Percentiles rank a stretch among this genome's conserved stretches.
These are phyloP conservation scores for Eulemur rufifrons DNA, from an alignment of 2,113 vertebrate genomes.

Conservation along the genomic window DNA sequence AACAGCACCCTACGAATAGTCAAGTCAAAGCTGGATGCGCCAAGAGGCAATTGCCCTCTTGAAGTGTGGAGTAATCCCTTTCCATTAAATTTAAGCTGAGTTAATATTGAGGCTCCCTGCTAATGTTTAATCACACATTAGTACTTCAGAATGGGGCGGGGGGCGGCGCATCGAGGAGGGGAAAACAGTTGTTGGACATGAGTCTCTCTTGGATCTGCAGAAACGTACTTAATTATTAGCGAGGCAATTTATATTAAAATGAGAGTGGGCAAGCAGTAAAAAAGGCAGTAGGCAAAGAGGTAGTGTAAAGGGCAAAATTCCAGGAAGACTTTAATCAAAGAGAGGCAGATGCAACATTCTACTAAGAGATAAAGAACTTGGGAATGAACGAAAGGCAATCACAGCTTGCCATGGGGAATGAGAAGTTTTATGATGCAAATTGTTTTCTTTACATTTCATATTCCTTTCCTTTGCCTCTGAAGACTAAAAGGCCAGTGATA, in stretches of 20 bases:
- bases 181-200: neutral
- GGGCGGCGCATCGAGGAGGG: neutral
- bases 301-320: neutral
- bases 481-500: neutral
- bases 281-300: neutral
- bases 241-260: conserved; percentile 64
- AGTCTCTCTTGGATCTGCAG: neutral
- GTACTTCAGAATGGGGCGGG: neutral
- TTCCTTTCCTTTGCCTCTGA: conserved; percentile 5
- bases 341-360: neutral
- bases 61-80: conserved; percentile 22
- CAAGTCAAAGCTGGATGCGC: neutral
- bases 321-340: conserved; percentile 39
- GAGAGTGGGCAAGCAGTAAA: neutral
- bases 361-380: neutral
- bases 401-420: neutral
- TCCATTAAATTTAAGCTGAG: conserved; percentile 21
- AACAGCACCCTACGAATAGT: neutral
- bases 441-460: conserved; percentile 30
- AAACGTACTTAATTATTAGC: conserved; percentile 50
- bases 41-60: neutral
- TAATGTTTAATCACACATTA: conserved; percentile 29
- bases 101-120: conserved; percentile 16
- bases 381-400: neutral
- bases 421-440: neutral